Percentiles rank a stretch among this genome's conserved stretches.
These are phyloP conservation scores for Drosophila phalerata DNA, from an alignment of 2,888 invertebrate species.

Conservation along the genomic window DNA sequence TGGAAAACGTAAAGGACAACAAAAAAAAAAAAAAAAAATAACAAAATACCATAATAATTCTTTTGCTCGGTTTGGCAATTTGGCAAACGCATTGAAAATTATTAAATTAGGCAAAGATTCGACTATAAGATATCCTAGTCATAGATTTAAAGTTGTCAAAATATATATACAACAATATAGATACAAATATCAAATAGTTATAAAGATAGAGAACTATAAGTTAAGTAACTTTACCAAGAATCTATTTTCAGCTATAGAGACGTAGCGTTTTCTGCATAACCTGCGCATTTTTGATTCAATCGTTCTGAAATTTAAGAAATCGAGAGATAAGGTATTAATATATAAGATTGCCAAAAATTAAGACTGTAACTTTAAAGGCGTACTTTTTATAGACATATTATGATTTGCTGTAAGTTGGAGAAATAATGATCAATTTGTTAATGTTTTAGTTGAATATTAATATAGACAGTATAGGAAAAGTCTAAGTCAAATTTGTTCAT, in stretches of 20 bases:
- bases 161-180: too few species aligned
- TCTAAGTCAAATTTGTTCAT: background rate
- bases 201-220: background rate
- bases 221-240: background rate
- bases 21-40: conserved; percentile 28
- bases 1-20: conserved; percentile 39
- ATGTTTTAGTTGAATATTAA: background rate
- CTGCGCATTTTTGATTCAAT: background rate
- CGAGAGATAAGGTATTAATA: background rate
- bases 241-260: background rate
- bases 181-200: too few species aligned
- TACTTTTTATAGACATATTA: background rate
- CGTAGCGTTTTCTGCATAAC: background rate
- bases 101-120: background rate
- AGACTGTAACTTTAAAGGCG: background rate
- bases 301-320: background rate
- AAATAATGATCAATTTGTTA: background rate
- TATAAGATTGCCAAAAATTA: background rate
- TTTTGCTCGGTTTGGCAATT: conserved; percentile 82
- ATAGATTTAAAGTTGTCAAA: too few species aligned
- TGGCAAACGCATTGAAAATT: conserved; percentile 26
- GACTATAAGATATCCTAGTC: conserved; percentile 6
- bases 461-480: background rate
- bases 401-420: background rate
- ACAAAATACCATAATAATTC: conserved; percentile 79